Evolutionary conservation across 2,888 invertebrate species (phyloP), one percentile per base, ranked within the genome.

Genomic region (Micoletzkya japonica): DNA sequence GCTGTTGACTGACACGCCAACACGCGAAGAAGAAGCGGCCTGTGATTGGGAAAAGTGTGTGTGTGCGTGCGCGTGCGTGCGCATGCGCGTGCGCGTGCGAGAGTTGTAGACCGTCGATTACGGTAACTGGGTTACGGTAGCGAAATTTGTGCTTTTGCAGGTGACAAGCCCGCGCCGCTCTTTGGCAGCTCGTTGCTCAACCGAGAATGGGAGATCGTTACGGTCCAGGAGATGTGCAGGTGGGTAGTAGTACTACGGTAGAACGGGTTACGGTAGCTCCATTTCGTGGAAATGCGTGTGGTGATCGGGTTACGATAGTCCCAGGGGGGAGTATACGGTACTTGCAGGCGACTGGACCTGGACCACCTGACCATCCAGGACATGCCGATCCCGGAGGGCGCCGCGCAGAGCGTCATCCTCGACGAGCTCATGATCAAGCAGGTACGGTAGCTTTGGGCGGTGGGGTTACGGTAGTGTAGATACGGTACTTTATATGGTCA

Each of bases 201-300:
- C 61, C 80, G 83, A 50, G 82, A 86, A 78, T 86, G 85, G 85
- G 85, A 88, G 85, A 86, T 88, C 58, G 86, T 87, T n/a, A 87
- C 86, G 61, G 84, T 86, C 10, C 85, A 86, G 69, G 88, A 88
- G 75, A 84, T 86, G 71, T 77, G 86, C 58, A 79, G 66, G 71
- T 60, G 34, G 32, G 63, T 28, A 14, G 44, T 28, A 24, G 26
- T 52, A 24, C 14, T 24, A 17, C 52, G 52, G 24, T n/a, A 28
- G 28, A 60, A 44, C 44, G 10, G 44, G 10, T 44, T 44, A 14
- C 14, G 44, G 14, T 44, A 44, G 20, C 44, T 44, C 20, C 14
- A 10, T 44, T 20, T 44, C 14, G 44, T 10, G 24, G 28, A 37
- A 4, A 44, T 60, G 44, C 20, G 14, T 44, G 44, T 10, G 10